These are phyloP conservation scores for Hypomecis punctinalis DNA, from an alignment of 2,888 invertebrate genomes.

Conservation along the genomic window DNA sequence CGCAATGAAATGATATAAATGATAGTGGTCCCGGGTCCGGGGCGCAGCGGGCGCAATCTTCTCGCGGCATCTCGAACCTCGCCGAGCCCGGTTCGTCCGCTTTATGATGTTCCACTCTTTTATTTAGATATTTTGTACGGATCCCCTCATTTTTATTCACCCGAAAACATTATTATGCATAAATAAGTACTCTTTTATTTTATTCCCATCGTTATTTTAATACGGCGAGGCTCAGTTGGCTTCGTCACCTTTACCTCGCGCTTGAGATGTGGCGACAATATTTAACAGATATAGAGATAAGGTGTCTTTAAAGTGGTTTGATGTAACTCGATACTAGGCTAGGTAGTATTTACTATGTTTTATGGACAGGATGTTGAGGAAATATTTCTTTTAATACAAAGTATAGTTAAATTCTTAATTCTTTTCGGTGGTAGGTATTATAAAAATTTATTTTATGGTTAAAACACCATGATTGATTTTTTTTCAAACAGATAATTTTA, in stretches of 20 bases:
- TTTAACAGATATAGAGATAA: constrained; percentile 79
- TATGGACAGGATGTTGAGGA: constrained; percentile 57
- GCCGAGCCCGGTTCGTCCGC: constrained; percentile 56
- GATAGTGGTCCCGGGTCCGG: constrained; percentile 62
- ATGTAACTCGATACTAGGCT: constrained; percentile 75
- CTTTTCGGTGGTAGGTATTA: no score
- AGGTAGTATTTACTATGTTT: constrained; percentile 69
- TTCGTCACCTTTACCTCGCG: constrained; percentile 75
- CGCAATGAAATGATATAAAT: constrained; percentile 82
- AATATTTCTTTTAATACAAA: constrained; percentile 46
- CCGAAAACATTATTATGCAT: constrained; percentile 79
- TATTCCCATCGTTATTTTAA: constrained; percentile 80
- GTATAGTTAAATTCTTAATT: constrained; percentile 15
- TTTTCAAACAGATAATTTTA: no score
- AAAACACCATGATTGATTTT: no score
- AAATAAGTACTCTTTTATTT: constrained; percentile 80
- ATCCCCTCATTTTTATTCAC: constrained; percentile 80
- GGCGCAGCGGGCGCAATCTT: constrained; percentile 68
- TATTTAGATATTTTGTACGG: constrained; percentile 80
- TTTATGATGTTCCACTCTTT: constrained; percentile 77
- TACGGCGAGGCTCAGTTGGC: constrained; percentile 68
- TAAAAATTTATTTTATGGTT: no score
- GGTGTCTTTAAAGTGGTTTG: constrained; percentile 72
- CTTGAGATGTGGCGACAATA: constrained; percentile 76
- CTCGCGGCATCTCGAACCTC: constrained; percentile 72